Evolutionary conservation across 2,113 vertebrate species (phyloP).

Genomic region (Eublepharis macularius): DNA sequence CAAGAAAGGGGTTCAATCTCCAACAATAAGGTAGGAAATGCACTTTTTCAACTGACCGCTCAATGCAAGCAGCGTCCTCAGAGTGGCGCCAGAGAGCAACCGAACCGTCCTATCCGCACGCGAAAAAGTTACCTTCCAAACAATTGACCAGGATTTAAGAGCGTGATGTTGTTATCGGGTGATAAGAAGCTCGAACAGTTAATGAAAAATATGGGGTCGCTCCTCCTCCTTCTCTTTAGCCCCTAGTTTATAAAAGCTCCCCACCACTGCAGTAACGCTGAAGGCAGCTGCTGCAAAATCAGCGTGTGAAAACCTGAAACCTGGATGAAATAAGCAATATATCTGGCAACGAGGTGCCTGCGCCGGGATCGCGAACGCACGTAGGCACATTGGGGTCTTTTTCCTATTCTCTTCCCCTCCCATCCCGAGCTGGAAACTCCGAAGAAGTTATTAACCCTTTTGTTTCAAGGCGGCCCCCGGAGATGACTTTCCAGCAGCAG

Average conservation of each 20-base stretch:
- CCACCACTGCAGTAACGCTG: not conserved
- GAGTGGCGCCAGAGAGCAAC: slow-evolving; percentile 27
- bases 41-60: not conserved
- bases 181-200: not conserved
- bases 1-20: not conserved
- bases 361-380: not conserved
- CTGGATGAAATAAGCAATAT: not conserved
- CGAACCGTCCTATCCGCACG: not conserved
- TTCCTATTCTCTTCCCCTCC: slow-evolving; percentile 28
- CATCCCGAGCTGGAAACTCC: slow-evolving; percentile 60
- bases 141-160: slow-evolving; percentile 16
- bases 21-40: not conserved
- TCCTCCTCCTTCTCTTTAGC: not conserved
- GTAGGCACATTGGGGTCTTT: not conserved
- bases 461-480: slow-evolving; percentile 71
- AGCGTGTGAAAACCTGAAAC: not conserved
- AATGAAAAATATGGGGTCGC: not conserved
- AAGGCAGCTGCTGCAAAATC: not conserved
- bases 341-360: slow-evolving; percentile 50
- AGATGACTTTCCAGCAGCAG: slow-evolving; percentile 64
- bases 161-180: not conserved
- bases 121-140: slow-evolving; percentile 19
- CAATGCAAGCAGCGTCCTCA: not conserved
- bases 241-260: not conserved
- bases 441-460: slow-evolving; percentile 77